Base-by-base conservation (phyloP, 2,797 vertebrate genomes). In the Peromyscus eremicus region DNA sequence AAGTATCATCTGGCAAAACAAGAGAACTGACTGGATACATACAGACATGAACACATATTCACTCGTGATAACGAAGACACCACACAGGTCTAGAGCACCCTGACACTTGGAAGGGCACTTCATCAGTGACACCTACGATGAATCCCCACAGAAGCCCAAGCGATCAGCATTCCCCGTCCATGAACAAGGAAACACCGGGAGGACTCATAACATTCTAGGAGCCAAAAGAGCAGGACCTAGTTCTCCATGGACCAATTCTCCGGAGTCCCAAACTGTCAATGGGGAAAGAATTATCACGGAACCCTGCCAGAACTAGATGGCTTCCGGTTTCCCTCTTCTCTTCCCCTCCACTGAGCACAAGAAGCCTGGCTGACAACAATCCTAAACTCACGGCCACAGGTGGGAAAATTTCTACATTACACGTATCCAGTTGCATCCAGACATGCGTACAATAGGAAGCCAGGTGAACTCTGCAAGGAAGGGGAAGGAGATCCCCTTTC, bases 21-120 rank as follows among this genome's bases (percentile, higher is more conserved):
- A 10, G 64, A 97, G 34, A 91, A 96, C 3, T 77, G 23, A 73
- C 62, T 90, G 84, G 52, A 79, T 80, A 49, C 94, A 79, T 71
- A 43, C 94, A 40, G 12, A 84, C 2, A 46, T 46, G 43, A 46
- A 46, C 46, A 46, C 43, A 46, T 77, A 37, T n/a, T 60, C 77
- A 85, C 23, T 93, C 23, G 34, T 12, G 16, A 85, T 52, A 9
- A 92, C 76, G 25, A 82, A 88, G 87, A 70, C 52, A 79, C 14
- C 52, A 57, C 2, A 23, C 46, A 71, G 60, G 64, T 88, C n/a
- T 66, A 21, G 23, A 87, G 37, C 21, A 57, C 46, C 40, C 8
- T 55, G 43, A 27, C 21, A 87, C 27, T 66, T 23, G 27, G 23
- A 76, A 84, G n/a, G 40, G 19, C 55, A 43, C 60, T 86, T 76